Percentiles rank a stretch among this genome's conserved stretches.
phyloP scores from a whole-genome alignment of 2,888 invertebrate genomes.

The Chrysopilus asiliformis region DNA sequence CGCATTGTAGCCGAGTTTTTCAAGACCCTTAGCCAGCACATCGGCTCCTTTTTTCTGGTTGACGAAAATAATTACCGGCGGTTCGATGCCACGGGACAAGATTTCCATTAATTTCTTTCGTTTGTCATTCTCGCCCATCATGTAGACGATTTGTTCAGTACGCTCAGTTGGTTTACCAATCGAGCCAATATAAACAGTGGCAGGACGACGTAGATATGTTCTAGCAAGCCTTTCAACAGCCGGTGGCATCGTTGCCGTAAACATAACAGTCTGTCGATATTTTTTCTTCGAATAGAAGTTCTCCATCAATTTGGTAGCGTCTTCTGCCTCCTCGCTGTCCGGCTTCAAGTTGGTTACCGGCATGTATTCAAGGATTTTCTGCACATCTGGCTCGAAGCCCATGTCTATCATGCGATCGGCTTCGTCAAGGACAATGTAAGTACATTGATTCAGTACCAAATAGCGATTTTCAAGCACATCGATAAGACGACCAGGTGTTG shows the following conservation, averaged over 20 bases:
- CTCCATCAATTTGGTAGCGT: conserved; percentile 74
- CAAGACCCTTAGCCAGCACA: conserved; percentile 89
- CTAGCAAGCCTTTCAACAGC: conserved; percentile 93
- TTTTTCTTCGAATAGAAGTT: conserved; percentile 95
- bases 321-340: conserved; percentile 96
- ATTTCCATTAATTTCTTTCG: conserved; percentile 92
- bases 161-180: conserved; percentile 94
- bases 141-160: conserved; percentile 92
- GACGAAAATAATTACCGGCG: conserved; percentile 98
- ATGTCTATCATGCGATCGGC: conserved; percentile 99
- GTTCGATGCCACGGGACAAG: conserved; percentile 78
- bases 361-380: conserved; percentile 94
- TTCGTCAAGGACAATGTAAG: conserved; percentile 91
- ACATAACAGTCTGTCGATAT: conserved; percentile 99
- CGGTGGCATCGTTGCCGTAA: conserved; percentile 99
- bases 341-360: conserved; percentile 97
- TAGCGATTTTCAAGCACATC: conserved; percentile 98
- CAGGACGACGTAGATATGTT: conserved; percentile 87
- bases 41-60: conserved; percentile 99
- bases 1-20: conserved; percentile 92
- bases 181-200: conserved; percentile 95
- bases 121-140: conserved; percentile 93
- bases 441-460: conserved; percentile 91
- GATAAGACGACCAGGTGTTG: conserved; percentile 97
- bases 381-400: conserved; percentile 98